Evolutionary conservation across 2,888 invertebrate genomes (phyloP), one percentile per base, ranked within the genome.

Genomic region (Acronicta leporina): DNA sequence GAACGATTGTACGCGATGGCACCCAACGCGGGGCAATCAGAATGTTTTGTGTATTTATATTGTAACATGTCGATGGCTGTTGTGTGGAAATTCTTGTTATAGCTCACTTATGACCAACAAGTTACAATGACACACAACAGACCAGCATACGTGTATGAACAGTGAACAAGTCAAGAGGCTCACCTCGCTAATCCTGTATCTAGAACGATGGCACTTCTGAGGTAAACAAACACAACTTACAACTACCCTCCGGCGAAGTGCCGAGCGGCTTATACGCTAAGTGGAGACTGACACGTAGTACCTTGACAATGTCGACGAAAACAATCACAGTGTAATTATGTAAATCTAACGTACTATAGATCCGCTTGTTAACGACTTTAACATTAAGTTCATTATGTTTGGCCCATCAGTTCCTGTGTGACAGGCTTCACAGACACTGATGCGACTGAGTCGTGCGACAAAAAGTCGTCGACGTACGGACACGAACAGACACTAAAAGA

Each of bases 191-290:
- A 59, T 69, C 59, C 67, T 62, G 64, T 63, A 56, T 65, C 63
- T 79, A 77, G 75, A 70, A 77, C 82, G 86, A 91, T 91, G 92
- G 92, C 92, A 91, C 92, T 89, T 84, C 83, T 89, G 92, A 92
- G 91, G 92, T 91, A 90, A 91, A 87, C 89, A 82, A 87, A 86
- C 85, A 80, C 85, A 85, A 89, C 87, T 89, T 87, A 88, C 78
- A 85, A 82, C 87, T 89, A 88, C 77, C 71, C 75, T 73, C 75
- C 81, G 77, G 73, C 73, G 71, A 75, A 63, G 75, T 69, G 56
- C 67, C 71, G 65, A 54, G 58, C 56, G 75, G 75, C 71, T 69
- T 68, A 75, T 78, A 71, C 71, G 64, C 75, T 77, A 74, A 68
- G 75, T 63, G 73, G 73, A 77, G 70, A 77, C 77, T 75, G 83